Conservation (phyloP, 2,113 vertebrate genomes). For the Nesospiza acunhae region DNA sequence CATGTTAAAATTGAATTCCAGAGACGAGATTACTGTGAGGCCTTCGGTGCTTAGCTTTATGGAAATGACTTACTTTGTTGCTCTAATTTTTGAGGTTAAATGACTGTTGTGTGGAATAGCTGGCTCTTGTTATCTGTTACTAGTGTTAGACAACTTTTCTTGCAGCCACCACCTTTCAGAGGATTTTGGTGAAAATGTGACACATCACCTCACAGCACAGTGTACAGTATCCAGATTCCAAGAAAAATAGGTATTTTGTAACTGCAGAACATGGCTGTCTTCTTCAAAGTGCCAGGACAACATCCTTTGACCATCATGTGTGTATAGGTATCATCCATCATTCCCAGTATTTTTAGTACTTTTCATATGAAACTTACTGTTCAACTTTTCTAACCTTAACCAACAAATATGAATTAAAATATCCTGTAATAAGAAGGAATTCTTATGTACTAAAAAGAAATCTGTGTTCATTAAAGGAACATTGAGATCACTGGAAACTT, state of each 20-base stretch:
- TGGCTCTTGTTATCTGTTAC: neutral
- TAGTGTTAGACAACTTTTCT: neutral
- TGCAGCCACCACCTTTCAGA: neutral
- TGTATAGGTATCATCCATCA: neutral
- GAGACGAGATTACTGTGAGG: neutral
- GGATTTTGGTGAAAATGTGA: neutral
- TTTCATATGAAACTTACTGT: neutral
- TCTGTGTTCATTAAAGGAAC: conserved; percentile 34
- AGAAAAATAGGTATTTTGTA: neutral
- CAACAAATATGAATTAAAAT: neutral
- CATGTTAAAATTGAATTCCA: neutral
- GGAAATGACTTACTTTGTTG: neutral
- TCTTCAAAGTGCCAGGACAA: neutral
- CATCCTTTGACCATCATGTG: neutral
- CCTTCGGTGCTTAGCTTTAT: neutral
- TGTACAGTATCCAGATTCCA: neutral
- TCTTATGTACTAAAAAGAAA: conserved; percentile 7
- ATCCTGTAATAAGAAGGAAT: neutral
- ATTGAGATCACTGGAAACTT: conserved; percentile 43
- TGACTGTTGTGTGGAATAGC: neutral
- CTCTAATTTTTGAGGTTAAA: neutral
- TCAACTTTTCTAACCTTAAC: conserved; percentile 4
- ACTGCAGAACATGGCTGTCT: neutral
- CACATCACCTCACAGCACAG: neutral
- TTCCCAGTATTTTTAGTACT: neutral